Evolutionary conservation across 2,113 vertebrate species (phyloP).

Genomic region (Silurus asotus): DNA sequence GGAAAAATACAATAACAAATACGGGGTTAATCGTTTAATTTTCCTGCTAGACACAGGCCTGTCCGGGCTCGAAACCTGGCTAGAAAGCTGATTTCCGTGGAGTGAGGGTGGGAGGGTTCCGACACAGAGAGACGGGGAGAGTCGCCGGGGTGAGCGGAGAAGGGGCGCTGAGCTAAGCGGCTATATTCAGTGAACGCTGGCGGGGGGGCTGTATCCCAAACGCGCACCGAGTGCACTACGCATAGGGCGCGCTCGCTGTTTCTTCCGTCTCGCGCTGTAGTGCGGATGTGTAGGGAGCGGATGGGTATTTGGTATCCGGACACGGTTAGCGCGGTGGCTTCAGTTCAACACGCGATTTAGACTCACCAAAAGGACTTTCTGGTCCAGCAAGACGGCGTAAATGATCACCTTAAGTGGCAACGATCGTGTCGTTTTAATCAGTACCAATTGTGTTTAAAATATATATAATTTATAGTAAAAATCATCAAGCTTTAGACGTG

Average conservation of each 20-base stretch:
- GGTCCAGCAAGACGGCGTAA: not conserved
- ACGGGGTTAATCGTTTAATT: not conserved
- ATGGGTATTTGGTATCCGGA: not conserved
- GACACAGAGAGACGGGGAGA: not conserved
- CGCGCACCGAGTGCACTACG: not conserved
- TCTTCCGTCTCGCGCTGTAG: not conserved
- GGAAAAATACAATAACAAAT: constrained; percentile 30
- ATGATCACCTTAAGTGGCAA: not conserved
- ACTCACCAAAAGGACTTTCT: too few species aligned
- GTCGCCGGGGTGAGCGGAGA: constrained; percentile 2
- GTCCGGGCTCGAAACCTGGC: not conserved
- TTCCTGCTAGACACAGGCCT: too few species aligned
- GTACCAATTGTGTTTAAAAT: not conserved
- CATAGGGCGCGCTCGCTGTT: too few species aligned
- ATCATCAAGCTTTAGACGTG: not conserved
- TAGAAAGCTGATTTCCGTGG: not conserved
- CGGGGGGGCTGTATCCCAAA: not conserved
- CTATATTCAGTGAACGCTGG: not conserved
- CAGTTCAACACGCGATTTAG: not conserved
- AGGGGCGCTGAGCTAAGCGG: not conserved
- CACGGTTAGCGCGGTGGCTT: constrained; percentile 3
- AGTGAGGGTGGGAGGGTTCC: not conserved
- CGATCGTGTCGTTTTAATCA: not conserved
- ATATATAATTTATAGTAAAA: not conserved
- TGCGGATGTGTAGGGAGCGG: not conserved